Evolutionary conservation across 2,888 invertebrate species (phyloP).

Genomic region (Axea sp.): DNA sequence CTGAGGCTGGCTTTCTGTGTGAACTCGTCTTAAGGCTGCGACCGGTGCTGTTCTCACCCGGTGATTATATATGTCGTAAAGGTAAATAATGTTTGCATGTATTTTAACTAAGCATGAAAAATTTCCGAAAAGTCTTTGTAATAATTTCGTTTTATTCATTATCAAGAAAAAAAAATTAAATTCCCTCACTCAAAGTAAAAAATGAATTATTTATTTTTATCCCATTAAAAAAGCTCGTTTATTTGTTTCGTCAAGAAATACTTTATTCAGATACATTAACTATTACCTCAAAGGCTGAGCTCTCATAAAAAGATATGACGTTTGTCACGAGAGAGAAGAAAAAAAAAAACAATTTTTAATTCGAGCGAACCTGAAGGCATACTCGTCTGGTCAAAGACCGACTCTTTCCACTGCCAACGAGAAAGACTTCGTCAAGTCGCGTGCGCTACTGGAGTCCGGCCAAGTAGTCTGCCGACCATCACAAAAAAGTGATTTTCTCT

Average conservation of each 20-base stretch:
- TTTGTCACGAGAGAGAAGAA: conserved; percentile 15
- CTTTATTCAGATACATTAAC: conserved; percentile 17
- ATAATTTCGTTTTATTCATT: conserved; percentile 10
- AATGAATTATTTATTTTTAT: too few species aligned
- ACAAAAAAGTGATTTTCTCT: conserved; percentile 64
- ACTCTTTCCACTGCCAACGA: conserved; percentile 49
- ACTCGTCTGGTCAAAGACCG: conserved; percentile 64
- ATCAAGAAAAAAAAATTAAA: neutral
- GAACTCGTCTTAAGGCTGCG: conserved; percentile 96
- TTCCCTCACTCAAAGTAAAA: too few species aligned
- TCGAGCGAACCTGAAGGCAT: conserved; percentile 48
- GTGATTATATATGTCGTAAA: conserved; percentile 99
- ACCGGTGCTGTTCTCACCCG: conserved; percentile 98
- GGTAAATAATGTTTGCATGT: conserved; percentile 82
- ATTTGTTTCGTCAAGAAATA: conserved; percentile 9
- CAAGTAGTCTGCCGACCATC: conserved; percentile 62
- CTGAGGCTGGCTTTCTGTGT: conserved; percentile 98
- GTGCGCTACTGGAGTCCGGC: conserved; percentile 63
- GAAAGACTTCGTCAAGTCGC: conserved; percentile 50
- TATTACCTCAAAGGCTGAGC: conserved; percentile 4
- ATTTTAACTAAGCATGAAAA: conserved; percentile 15
- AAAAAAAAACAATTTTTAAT: conserved; percentile 52
- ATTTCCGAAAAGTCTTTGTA: conserved; percentile 7
- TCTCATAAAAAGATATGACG: conserved; percentile 23
- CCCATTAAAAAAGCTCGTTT: neutral